Evolutionary conservation across 2,113 vertebrate species (phyloP).

Genomic region (Scortum barcoo): DNA sequence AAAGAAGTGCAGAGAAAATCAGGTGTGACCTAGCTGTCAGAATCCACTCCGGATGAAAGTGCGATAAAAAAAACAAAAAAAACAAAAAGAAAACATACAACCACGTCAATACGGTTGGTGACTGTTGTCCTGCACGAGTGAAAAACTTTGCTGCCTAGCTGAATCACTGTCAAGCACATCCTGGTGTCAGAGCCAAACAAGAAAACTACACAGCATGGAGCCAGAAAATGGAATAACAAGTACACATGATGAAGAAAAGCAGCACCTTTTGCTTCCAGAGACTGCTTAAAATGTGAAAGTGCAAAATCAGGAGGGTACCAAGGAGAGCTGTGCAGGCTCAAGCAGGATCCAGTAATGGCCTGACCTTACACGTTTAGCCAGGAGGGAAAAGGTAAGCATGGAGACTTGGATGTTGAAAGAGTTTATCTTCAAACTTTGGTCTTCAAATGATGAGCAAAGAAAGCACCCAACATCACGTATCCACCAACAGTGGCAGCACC

Average conservation of each 20-base stretch:
- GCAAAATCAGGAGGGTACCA: not conserved
- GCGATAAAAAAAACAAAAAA: slow-evolving; percentile 47
- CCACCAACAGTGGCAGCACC: not conserved
- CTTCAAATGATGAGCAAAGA: slow-evolving; percentile 5
- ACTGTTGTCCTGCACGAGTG: slow-evolving; percentile 50
- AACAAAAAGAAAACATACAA: no score
- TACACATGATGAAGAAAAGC: slow-evolving; percentile 1
- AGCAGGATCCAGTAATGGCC: not conserved
- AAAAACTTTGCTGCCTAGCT: slow-evolving; percentile 43
- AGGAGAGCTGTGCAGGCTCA: not conserved
- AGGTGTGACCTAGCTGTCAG: slow-evolving; percentile 65
- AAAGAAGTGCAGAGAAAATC: slow-evolving; percentile 57
- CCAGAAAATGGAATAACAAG: slow-evolving; percentile 25
- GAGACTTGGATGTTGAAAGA: slow-evolving; percentile 9
- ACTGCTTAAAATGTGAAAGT: slow-evolving; percentile 22
- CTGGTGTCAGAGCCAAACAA: slow-evolving; percentile 43
- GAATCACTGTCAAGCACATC: slow-evolving; percentile 55
- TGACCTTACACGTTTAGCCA: slow-evolving; percentile 7
- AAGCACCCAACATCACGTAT: not conserved
- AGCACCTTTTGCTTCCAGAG: slow-evolving; percentile 8
- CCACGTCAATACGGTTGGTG: slow-evolving; percentile 48
- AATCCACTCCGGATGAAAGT: slow-evolving; percentile 62
- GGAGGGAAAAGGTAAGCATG: slow-evolving; percentile 15
- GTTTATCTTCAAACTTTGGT: not conserved
- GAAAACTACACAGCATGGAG: slow-evolving; percentile 33